Percentiles rank a stretch among this genome's conserved stretches.
These are phyloP conservation scores for Eulemur coronatus DNA, from an alignment of 2,797 vertebrate species.

Conservation along the genomic window DNA sequence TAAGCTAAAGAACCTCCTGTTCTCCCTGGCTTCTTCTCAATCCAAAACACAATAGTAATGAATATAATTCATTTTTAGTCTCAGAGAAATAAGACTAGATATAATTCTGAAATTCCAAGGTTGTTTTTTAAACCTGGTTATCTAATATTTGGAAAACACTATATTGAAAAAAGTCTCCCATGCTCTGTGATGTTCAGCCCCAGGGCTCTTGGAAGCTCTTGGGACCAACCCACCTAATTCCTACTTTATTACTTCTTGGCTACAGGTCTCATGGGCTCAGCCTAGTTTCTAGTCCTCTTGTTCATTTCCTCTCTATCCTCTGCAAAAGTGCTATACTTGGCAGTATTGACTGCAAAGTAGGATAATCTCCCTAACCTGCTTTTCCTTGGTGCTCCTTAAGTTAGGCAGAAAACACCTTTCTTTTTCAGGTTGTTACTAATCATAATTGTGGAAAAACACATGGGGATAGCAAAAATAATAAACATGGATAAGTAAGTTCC, in stretches of 20 bases:
- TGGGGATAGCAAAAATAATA: not conserved
- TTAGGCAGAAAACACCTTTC: not conserved
- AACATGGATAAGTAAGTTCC: not conserved
- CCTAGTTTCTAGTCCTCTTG: not conserved
- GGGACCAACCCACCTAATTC: not conserved
- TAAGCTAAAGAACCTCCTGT: not conserved
- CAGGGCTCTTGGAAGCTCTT: not conserved
- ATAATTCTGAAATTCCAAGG: not conserved
- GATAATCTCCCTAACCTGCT: not conserved
- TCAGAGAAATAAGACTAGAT: not conserved
- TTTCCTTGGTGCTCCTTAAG: not conserved
- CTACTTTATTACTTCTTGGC: not conserved
- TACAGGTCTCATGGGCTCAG: not conserved
- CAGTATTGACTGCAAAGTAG: not conserved
- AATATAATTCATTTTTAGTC: not conserved
- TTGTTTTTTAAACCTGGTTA: slow-evolving; percentile 9
- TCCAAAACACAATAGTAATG: not conserved
- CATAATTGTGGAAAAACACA: not conserved
- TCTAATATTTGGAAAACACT: not conserved
- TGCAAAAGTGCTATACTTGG: not conserved
- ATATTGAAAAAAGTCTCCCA: not conserved
- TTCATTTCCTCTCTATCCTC: not conserved
- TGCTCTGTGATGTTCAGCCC: not conserved
- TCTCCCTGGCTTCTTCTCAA: not conserved
- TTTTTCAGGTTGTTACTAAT: not conserved